Percentiles rank a stretch among this genome's conserved stretches.
phyloP scores from a whole-genome alignment of 2,888 invertebrate species.

The Tillus elongatus region DNA sequence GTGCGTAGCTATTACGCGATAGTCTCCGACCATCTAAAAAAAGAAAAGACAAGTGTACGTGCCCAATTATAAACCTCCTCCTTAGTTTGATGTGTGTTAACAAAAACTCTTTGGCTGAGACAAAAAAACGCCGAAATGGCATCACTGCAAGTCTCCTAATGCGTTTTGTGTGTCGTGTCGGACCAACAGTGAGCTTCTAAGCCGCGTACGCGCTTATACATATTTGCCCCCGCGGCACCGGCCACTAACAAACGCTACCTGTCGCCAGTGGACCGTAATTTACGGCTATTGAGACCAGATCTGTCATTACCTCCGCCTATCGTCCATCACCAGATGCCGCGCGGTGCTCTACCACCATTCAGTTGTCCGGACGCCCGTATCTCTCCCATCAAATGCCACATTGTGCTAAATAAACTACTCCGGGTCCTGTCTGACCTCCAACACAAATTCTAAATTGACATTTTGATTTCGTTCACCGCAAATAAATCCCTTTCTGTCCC shows the following conservation, averaged over 20 bases:
- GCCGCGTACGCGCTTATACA: too few species aligned
- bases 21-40: too few species aligned
- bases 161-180: conserved; percentile 34
- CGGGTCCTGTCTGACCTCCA: conserved; percentile 21
- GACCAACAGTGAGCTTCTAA: conserved; percentile 13
- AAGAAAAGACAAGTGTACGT: too few species aligned
- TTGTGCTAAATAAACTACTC: too few species aligned
- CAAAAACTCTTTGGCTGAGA: too few species aligned
- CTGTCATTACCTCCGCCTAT: conserved; percentile 34
- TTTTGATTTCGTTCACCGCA: conserved; percentile 22
- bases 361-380: conserved; percentile 29
- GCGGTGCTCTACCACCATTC: too few species aligned
- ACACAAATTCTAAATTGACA: conserved; percentile 23
- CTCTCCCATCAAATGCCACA: too few species aligned
- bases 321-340: conserved; percentile 32
- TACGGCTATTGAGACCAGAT: conserved; percentile 33
- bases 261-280: conserved; percentile 33
- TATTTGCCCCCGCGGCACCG: too few species aligned
- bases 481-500: too few species aligned
- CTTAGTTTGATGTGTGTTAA: too few species aligned
- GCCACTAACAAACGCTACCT: conserved; percentile 33
- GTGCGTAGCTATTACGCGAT: too few species aligned
- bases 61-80: too few species aligned
- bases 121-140: neutral
- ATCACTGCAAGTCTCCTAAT: conserved; percentile 23